Conservation (phyloP, 2,797 vertebrate genomes). For the Heterohyrax brucei region DNA sequence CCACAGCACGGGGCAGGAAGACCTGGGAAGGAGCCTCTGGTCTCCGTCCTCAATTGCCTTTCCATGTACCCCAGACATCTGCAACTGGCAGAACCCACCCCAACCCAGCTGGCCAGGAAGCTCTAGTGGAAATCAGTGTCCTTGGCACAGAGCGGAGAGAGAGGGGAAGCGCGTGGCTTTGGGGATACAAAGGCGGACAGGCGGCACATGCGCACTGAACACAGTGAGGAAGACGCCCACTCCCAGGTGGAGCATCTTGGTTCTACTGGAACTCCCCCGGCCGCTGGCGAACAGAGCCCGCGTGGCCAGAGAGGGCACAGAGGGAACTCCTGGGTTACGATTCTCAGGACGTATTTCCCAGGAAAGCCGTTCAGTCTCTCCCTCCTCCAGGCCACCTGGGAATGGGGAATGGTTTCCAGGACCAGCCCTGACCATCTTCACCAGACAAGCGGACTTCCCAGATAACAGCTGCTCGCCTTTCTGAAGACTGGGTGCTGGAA, state of each 20-base stretch:
- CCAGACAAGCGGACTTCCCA: neutral
- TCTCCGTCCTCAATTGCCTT: too few species aligned
- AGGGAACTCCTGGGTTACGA: fast-evolving
- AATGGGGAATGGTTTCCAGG: neutral
- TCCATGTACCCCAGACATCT: neutral
- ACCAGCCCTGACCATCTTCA: fast-evolving
- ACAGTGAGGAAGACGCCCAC: neutral
- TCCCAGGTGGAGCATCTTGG: fast-evolving
- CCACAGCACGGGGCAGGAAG: fast-evolving
- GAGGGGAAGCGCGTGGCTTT: neutral
- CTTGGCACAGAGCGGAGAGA: neutral
- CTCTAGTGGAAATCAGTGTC: neutral
- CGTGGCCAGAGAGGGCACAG: fast-evolving
- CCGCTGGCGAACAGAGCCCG: fast-evolving
- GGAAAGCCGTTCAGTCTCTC: neutral
- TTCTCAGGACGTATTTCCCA: too few species aligned
- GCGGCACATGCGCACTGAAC: neutral
- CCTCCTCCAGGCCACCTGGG: neutral
- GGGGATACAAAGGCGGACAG: too few species aligned
- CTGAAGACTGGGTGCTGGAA: neutral
- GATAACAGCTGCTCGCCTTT: neutral
- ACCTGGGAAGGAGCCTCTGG: fast-evolving
- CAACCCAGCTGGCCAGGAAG: too few species aligned
- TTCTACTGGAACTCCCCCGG: neutral
- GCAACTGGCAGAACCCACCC: fast-evolving